Evolutionary conservation across 2,113 vertebrate species (phyloP), one percentile per base, ranked within the genome.

Genomic region (Hemiprocne comata): DNA sequence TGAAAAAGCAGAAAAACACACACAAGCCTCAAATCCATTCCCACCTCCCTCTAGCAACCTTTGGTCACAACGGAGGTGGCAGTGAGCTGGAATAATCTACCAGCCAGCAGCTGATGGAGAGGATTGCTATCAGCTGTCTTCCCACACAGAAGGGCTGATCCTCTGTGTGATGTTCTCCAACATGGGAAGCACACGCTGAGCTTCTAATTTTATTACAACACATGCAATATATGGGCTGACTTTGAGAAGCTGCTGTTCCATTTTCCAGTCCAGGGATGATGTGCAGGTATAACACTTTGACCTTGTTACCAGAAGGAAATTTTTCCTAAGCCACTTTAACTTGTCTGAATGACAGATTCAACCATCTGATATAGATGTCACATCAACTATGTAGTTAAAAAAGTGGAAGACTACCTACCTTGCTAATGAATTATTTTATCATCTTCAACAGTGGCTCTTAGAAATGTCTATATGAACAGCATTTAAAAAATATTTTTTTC

Each of bases 401-500:
- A 25, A 12, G 12, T 5, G 15, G 17, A 1, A 33, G 7, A 29
- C 21, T 9, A 48, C 4, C 24, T 19, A 36, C 38, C 73, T 38
- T 4, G 36, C 33, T 40, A 15, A 73, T 20, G 58, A 72, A 29
- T 14, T 10, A n/a, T 23, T 72, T 64, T 17, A 13, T 36, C 33
- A 24, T 13, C 44, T 12, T 25, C 60, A 34, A 24, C 17, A 72
- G 33, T 33, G 34, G 11, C 16, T 57, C 40, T 42, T 28, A 26
- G 4, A 17, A 5, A 25, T 1, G 10, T 3, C 46, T 18, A 17
- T 24, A 10, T 1, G 20, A 46, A 1, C 57, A 76, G 80, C 64
- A 46, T 15, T 34, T 29, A 20, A 24, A 42, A 7, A 4, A 5
- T 0, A 4, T 64, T 17, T 20, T 20, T 17, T 25, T 36, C 67